Conservation (phyloP, 2,113 vertebrate genomes). For the western clawed frog (Xenopus tropicalis) region UCB_Xtro_10.0 CM004445.2:131323501-131324000, state of each 20-base stretch:
- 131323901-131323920: neutral
- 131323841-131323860: neutral
- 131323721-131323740: constrained; percentile 4
- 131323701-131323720: too few relatives aligned
- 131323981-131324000: neutral
- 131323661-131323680: too few relatives aligned
- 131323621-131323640: too few relatives aligned
- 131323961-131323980: neutral
- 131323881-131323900: neutral
- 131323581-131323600: too few relatives aligned
- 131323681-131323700: too few relatives aligned
- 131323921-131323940: constrained; percentile 1
- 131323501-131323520: too few relatives aligned
- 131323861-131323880: neutral
- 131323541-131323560: too few relatives aligned
- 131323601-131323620: too few relatives aligned
- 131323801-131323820: neutral
- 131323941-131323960: neutral
- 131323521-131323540: too few relatives aligned
- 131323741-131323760: neutral
- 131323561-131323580: too few relatives aligned
- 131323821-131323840: neutral
- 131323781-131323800: neutral
- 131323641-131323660: too few relatives aligned
- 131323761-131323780: neutral